Base-by-base conservation (phyloP, 2,888 invertebrate genomes). In the Dicranocentrus wangi region DNA sequence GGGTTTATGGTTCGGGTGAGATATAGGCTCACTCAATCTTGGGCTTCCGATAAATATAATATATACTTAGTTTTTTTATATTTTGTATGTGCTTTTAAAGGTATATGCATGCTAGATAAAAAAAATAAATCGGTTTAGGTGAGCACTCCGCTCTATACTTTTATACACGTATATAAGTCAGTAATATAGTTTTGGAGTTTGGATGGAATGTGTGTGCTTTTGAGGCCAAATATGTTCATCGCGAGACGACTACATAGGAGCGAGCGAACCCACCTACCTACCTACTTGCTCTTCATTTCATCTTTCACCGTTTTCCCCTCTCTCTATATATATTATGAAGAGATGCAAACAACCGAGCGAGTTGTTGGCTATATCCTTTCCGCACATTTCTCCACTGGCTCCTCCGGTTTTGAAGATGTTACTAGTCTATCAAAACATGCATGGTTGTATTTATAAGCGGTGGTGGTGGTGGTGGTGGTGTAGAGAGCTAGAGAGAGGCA, bases 221-320 rank as follows among this genome's bases (percentile, higher is more conserved):
- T 51, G 27, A 66, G 66, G 66, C 47, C 66, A 66, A 66, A 66
- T 66, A 66, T 66, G 66, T 66, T 66, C 66, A 66, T 66, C 66
- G 51, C n/a, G n/a, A n/a, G n/a, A 66, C 43, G n/a, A 63, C 60
- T 15, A 47, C 39, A 39, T 13, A 39, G 39, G 39, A 39, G 39
- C 13, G 39, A 39, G 13, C 13, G n/a, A n/a, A n/a, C n/a, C 63
- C 42, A 39, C 39, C 63, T 63, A 63, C 63, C 63, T 21, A 39
- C 63, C 63, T 63, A 63, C 63, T 21, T 63, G 43, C 42, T 63
- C 63, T 63, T 63, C 63, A 63, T 63, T 63, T 63, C 63, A 55
- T 55, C 55, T 55, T 21, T 17, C n/a, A 5, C n/a, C n/a, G 7
- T 39, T 13, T 21, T 1, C 3, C 53, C 13, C 23, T 53, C 53